Conservation (phyloP, 2,797 vertebrate genomes). For the Periophthalmus magnuspinnatus region DNA sequence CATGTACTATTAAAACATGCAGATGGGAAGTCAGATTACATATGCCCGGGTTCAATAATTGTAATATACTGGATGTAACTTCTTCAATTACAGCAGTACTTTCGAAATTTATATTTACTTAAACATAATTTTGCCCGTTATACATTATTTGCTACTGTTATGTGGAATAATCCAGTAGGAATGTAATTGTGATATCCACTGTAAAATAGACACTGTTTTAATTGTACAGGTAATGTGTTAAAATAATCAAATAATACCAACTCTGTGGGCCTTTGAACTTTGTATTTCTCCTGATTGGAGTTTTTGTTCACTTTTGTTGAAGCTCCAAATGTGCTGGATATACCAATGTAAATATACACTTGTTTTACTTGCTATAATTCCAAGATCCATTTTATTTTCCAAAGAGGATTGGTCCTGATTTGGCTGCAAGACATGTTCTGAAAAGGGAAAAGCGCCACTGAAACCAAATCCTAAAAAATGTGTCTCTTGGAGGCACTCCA, state of each 20-base stretch:
- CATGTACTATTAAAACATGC: background rate
- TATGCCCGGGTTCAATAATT: background rate
- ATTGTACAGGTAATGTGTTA: background rate
- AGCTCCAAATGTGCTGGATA: background rate
- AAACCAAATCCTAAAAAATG: constrained; percentile 82
- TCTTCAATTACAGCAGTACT: too few relatives aligned
- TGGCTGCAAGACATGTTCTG: constrained; percentile 44
- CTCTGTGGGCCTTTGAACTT: background rate
- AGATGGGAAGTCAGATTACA: background rate
- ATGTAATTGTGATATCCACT: too few relatives aligned
- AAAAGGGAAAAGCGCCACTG: constrained; percentile 61
- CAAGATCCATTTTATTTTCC: constrained; percentile 11
- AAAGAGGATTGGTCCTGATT: constrained; percentile 19
- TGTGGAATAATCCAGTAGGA: background rate
- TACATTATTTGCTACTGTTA: background rate
- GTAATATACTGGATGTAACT: background rate
- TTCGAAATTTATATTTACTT: too few relatives aligned
- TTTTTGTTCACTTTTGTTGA: too few relatives aligned
- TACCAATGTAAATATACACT: background rate
- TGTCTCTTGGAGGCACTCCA: constrained; percentile 74
- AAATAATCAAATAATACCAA: background rate
- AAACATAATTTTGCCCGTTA: too few relatives aligned
- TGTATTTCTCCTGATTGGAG: background rate
- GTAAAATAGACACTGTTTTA: too few relatives aligned
- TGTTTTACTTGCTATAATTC: background rate